Base-by-base conservation (phyloP, 1,140 invertebrate species). In the Brachionus calyciflorus region DNA sequence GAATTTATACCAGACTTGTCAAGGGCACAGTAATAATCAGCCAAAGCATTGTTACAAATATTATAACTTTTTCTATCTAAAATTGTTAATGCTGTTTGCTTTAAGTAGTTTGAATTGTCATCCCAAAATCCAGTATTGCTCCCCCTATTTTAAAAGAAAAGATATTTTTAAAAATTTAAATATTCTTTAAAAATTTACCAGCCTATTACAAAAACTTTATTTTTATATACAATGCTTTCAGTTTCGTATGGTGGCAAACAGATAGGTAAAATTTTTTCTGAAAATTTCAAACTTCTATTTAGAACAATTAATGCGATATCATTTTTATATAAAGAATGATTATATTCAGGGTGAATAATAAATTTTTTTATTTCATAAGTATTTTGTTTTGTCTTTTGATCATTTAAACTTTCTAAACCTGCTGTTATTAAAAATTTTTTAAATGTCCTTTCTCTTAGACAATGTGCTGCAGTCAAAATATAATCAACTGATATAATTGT, bases 381-480 rank as follows among this genome's bases (percentile, higher is more conserved):
- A 19, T 73, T 19, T 55, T 51, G 30, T 17, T 73, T 10, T 14
- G 14, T 51, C 1, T 21, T 21, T 21, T 73, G 44, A 21, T 51
- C 49, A 12, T 3, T 53, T 19, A 51, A 19, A 24, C 26, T 17
- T 6, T 40, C 46, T 14, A 51, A 21, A 51, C 69, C 69, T 28
- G 26, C 19, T n/a, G 10, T 51, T 12, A 51, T 26, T 4, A 17
- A n/a, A 17, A 28, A 49, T 17, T 44, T 7, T 48, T 33, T 33
- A 19, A 73, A 55, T 14, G 33, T 19, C 6, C 30, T 5, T 30
- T 40, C 28, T 73, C 51, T 21, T 21, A 73, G n/a, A 55, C 69
- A 73, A 73, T 73, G 69, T 28, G 69, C 69, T 55, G 69, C 69
- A 30, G 69, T 51, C 3, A 73, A n/a, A 28, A 73, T 21, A 55